Percentiles rank a stretch among this genome's conserved stretches.
phyloP scores from a whole-genome alignment of 2,888 invertebrate species.

The Neoascia interrupta region DNA sequence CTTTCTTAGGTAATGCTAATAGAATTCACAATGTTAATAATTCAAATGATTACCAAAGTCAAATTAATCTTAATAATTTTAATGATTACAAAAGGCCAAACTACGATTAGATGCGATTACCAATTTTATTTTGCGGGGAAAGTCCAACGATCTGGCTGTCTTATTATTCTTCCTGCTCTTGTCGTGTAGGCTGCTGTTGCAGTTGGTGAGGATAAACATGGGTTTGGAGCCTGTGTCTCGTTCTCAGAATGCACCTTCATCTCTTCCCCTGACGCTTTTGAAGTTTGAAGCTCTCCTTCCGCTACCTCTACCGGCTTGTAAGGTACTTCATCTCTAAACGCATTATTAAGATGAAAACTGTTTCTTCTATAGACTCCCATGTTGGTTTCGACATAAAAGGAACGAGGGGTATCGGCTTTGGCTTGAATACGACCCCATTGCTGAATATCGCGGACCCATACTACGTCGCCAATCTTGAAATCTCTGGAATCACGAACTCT shows the following conservation, averaged over 20 bases:
- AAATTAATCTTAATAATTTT: no score
- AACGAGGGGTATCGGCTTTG: constrained; percentile 11
- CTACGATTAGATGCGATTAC: no score
- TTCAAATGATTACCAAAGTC: no score
- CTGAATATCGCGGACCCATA: constrained; percentile 19
- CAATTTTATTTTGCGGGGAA: background rate
- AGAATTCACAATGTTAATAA: no score
- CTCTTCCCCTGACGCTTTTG: constrained; percentile 4
- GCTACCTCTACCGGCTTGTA: background rate
- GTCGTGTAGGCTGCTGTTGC: constrained; percentile 23
- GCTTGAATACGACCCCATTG: constrained; percentile 28
- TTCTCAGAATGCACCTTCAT: background rate
- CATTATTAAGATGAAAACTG: constrained; percentile 10
- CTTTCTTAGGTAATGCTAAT: no score
- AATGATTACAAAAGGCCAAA: background rate
- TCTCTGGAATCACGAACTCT: constrained; percentile 8
- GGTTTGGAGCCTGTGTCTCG: background rate
- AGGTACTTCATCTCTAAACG: constrained; percentile 1
- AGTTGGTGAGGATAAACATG: background rate
- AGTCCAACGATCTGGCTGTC: constrained; percentile 1
- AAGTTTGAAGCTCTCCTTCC: constrained; percentile 6
- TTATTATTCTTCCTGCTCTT: constrained; percentile 8
- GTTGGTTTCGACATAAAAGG: constrained; percentile 18
- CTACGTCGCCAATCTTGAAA: constrained; percentile 19
- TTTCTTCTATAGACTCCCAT: constrained; percentile 16